Evolutionary conservation across 1,140 invertebrate species (phyloP).

Genomic region (Heterodera schachtii): DNA sequence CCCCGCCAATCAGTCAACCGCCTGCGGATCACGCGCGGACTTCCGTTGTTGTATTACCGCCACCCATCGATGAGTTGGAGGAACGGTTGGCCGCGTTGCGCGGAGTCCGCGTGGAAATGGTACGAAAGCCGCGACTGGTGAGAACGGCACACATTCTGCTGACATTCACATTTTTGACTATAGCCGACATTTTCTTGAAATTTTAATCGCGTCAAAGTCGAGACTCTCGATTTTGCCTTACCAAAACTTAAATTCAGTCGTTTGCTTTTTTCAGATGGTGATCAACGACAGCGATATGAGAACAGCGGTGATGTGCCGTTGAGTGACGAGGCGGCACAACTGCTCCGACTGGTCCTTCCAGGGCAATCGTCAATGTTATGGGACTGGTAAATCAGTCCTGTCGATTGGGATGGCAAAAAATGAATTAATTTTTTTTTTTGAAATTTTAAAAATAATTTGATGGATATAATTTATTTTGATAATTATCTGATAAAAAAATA

Average conservation of each 20-base stretch:
- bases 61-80: conserved; percentile 20
- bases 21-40: no score
- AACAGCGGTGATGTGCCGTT: background rate
- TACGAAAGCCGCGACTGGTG: conserved; percentile 33
- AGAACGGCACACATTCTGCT: background rate
- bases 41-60: no score
- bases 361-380: no score
- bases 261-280: background rate
- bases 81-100: conserved; percentile 32
- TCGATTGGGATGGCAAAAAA: background rate
- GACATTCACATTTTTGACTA: background rate
- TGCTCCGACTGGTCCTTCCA: background rate
- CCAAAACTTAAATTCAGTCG: no score
- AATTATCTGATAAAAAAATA: no score
- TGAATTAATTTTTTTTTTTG: no score
- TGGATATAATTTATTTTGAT: no score
- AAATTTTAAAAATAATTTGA: no score
- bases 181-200: background rate
- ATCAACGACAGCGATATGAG: conserved; percentile 6
- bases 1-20: no score
- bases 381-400: no score
- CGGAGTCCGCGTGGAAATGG: conserved; percentile 30
- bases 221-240: background rate
- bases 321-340: background rate
- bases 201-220: background rate